These are phyloP conservation scores for Anhinga anhinga DNA, from an alignment of 2,113 vertebrate species.

Conservation along the genomic window DNA sequence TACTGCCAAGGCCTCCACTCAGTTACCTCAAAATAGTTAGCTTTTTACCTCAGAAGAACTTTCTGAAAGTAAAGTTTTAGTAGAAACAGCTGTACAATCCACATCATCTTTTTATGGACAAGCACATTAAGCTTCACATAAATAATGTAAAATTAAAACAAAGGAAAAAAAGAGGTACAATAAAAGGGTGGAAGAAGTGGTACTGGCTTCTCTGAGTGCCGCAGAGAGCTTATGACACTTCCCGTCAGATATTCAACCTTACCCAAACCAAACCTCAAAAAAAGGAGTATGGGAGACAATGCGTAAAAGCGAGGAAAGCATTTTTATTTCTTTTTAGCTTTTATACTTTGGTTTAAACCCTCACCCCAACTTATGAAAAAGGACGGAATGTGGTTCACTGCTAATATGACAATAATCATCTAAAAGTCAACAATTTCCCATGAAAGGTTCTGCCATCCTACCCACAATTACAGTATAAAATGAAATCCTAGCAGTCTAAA, in stretches of 20 bases:
- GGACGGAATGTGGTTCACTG: not conserved
- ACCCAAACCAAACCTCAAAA: not conserved
- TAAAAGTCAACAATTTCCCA: not conserved
- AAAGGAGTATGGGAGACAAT: not conserved
- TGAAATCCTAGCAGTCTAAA: not conserved
- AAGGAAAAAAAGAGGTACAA: not conserved
- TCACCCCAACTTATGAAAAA: not conserved
- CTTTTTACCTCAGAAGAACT: not conserved
- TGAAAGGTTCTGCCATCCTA: not conserved
- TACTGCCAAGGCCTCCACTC: not conserved
- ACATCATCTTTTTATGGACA: not conserved
- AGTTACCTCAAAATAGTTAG: not conserved
- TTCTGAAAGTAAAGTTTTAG: not conserved
- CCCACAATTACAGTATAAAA: not conserved
- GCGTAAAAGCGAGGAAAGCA: not conserved
- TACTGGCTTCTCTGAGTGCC: not conserved
- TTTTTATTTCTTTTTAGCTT: not conserved
- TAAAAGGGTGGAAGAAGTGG: not conserved
- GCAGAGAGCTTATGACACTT: not conserved
- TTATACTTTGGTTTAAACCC: not conserved
- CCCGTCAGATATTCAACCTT: not conserved
- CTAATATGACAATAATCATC: not conserved
- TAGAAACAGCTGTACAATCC: not conserved
- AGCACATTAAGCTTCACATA: not conserved
- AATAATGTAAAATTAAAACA: not conserved